Evolutionary conservation across 2,113 vertebrate species (phyloP), one percentile per base, ranked within the genome.

Genomic region (Jacana jacana): DNA sequence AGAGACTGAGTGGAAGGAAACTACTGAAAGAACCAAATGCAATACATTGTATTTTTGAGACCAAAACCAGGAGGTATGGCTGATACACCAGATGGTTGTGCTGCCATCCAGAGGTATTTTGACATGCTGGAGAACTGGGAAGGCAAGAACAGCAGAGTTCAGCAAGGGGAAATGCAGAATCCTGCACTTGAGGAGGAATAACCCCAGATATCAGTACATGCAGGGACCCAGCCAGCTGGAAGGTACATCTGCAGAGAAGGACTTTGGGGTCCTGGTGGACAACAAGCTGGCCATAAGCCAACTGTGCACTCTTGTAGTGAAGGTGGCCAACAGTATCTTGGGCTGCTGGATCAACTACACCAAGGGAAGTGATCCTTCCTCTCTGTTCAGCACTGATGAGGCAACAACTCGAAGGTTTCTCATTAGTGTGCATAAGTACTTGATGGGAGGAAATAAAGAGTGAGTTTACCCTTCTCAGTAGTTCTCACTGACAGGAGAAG

Each of bases 391-490:
- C 57, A 18, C n/a, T 48, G 33, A 18, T 42, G 2, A 65, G 30
- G 16, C 66, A 33, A 13, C 25, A 42, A 1, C 33, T 68, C 0
- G 0, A 79, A 11, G 39, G 4, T 30, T 31, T 81, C 70, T 88
- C 48, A 58, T 83, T 46, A 20, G 1, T 63, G 35, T 55, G 9
- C 27, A 22, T 57, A 52, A 68, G 60, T 27, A 66, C 31, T 14
- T 37, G 25, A 51, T 44, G 15, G 18, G 33, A 58, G 22, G 42
- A 33, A 73, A 51, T 6, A 17, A 58, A 73, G 51, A 49, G 22
- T 16, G 28, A 58, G 37, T 14, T 73, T 44, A 23, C 44, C 31
- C 8, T 51, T 73, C n/a, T 39, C 22, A 37, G 40, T 31, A 46
- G 35, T 25, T 9, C 49, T 35, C 20, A 30, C 39, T 54, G n/a